Evolutionary conservation across 2,797 vertebrate species (phyloP), one percentile per base, ranked within the genome.

Genomic region (Onychomys torridus): DNA sequence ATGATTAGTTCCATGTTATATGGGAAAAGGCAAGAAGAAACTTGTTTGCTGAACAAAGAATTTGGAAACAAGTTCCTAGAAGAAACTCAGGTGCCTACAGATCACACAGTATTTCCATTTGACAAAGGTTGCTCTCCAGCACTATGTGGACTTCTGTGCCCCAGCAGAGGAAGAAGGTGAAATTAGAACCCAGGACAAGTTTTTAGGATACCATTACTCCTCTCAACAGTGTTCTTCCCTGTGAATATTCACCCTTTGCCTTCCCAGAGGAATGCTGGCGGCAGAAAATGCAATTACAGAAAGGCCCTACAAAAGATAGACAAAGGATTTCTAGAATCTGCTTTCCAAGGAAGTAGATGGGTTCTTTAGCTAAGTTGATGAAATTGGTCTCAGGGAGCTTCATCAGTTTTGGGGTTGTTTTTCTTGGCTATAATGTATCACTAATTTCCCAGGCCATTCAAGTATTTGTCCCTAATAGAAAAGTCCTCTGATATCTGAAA

Each of bases 311-410:
- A 32, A 29, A 79, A 79, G 3, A 32, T 17, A 84, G 69, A 87
- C 14, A 59, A n/a, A 59, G 5, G 95, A 76, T 65, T 96, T 97
- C 96, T 94, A 90, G 78, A 91, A 92, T 83, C 34, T 82, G 27
- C 91, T 93, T 40, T 57, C 37, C 73, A 10, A 71, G 57, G 37
- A 94, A 79, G 10, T 55, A 90, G 25, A 19, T 84, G 40, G 92
- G 19, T 59, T 89, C 40, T 96, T 12, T 83, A 49, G 37, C 88
- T 63, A n/a, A 85, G 57, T 5, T 57, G 55, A 78, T 81, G 71
- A 90, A 95, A 13, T 40, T 16, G 9, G 65, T 85, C 34, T 90
- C 34, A 59, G 23, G 27, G 46, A 91, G 12, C 40, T 29, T 91
- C 40, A 19, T 83, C 57, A 25, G 43, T 84, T 89, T 91, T 71